These are phyloP conservation scores for Griposia aprilina DNA, from an alignment of 2,888 invertebrate species.

Conservation along the genomic window DNA sequence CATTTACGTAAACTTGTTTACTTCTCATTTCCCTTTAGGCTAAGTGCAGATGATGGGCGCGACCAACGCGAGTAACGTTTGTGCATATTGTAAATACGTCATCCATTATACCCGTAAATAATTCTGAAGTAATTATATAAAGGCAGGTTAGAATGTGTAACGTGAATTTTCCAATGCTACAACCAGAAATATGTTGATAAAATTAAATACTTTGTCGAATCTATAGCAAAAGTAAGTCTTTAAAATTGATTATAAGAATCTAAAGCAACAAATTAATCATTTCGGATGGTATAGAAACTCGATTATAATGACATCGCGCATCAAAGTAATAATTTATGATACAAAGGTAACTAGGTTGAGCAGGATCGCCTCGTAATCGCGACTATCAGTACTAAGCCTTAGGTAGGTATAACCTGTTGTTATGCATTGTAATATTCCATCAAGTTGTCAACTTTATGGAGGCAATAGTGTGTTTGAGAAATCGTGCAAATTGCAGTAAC, in stretches of 20 bases:
- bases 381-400: constrained; percentile 18
- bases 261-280: no score
- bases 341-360: not conserved
- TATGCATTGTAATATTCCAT: constrained; percentile 53
- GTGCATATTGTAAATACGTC: not conserved
- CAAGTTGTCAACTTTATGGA: constrained; percentile 36
- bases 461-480: constrained; percentile 38
- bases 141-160: not conserved
- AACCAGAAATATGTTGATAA: not conserved
- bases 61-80: not conserved
- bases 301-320: not conserved
- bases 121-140: not conserved
- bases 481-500: constrained; percentile 21
- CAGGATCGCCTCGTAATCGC: not conserved
- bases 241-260: no score
- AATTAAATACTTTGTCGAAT: no score
- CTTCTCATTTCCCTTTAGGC: constrained; percentile 34
- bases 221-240: no score
- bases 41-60: constrained; percentile 5
- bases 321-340: constrained; percentile 2
- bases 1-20: constrained; percentile 60
- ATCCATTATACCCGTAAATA: not conserved
- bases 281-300: no score
- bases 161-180: not conserved
- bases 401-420: constrained; percentile 35